Conservation (phyloP, 2,797 vertebrate species). For the Scomberomorus guttatus region DNA sequence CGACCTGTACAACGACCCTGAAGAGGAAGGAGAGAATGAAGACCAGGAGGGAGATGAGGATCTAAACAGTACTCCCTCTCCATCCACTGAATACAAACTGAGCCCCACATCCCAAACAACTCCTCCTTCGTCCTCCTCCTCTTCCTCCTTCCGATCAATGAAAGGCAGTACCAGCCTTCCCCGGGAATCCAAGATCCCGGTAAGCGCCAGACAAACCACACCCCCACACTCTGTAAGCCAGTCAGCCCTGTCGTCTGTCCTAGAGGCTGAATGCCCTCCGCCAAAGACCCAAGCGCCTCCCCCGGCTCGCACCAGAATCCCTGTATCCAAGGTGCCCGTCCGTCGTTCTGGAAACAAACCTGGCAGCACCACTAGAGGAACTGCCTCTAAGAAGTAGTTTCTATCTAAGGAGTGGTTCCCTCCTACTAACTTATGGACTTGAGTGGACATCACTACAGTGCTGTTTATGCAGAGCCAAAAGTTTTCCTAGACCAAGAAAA, state of each 20-base stretch:
- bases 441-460: slow-evolving; percentile 39
- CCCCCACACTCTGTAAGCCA: slow-evolving; percentile 91
- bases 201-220: slow-evolving; percentile 91
- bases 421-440: slow-evolving; percentile 33
- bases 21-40: slow-evolving; percentile 80
- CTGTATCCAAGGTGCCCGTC: slow-evolving; percentile 96
- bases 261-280: slow-evolving; percentile 82
- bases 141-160: slow-evolving; percentile 89
- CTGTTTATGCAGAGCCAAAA: slow-evolving; percentile 65
- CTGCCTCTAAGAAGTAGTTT: slow-evolving; percentile 91
- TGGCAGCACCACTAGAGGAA: slow-evolving; percentile 83
- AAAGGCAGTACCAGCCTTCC: slow-evolving; percentile 92
- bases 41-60: slow-evolving; percentile 80
- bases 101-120: slow-evolving; percentile 84
- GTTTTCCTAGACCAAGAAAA: slow-evolving; percentile 70
- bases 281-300: slow-evolving; percentile 89
- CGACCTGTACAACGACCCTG: slow-evolving; percentile 91
- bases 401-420: slow-evolving; percentile 19
- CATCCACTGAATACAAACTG: slow-evolving; percentile 87
- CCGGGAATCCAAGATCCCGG: slow-evolving; percentile 96
- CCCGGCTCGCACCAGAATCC: slow-evolving; percentile 93
- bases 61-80: slow-evolving; percentile 79
- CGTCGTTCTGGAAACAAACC: slow-evolving; percentile 92
- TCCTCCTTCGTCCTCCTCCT: slow-evolving; percentile 77
- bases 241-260: slow-evolving; percentile 84